Evolutionary conservation across 1,140 invertebrate genomes (phyloP).

Genomic region (Battus philenor): DNA sequence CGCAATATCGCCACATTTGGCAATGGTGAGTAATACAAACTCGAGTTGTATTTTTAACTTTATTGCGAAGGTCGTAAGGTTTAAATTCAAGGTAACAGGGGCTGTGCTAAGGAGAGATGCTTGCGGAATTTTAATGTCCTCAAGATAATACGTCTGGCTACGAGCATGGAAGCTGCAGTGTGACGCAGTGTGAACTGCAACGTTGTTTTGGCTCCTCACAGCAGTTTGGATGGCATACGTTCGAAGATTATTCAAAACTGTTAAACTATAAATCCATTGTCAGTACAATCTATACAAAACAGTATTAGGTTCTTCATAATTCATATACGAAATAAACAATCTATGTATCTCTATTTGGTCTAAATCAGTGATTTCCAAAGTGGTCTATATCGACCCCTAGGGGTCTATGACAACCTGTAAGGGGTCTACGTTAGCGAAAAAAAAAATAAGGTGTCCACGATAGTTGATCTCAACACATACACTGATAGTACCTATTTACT

Average conservation of each 20-base stretch:
- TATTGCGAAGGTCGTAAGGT: conserved; percentile 15
- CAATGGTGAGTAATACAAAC: background rate
- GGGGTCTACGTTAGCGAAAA: no score
- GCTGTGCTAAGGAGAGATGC: background rate
- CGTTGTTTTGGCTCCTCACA: background rate
- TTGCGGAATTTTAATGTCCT: conserved; percentile 22
- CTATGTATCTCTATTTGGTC: background rate
- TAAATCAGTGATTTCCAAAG: no score
- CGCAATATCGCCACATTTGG: background rate
- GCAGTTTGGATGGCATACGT: conserved; percentile 1
- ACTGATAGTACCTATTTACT: no score
- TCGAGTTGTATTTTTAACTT: background rate
- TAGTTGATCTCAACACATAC: no score
- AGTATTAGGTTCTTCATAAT: background rate
- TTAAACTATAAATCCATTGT: background rate
- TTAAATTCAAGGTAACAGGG: conserved; percentile 5
- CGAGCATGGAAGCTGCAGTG: conserved; percentile 10
- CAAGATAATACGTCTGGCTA: background rate
- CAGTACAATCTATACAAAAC: background rate
- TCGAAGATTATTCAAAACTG: background rate
- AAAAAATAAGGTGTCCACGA: no score
- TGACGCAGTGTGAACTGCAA: conserved; percentile 4
- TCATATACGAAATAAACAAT: background rate
- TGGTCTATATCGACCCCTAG: no score
- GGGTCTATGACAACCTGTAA: no score